Percentiles rank a stretch among this genome's conserved stretches.
phyloP scores from a whole-genome alignment of 1,140 invertebrate genomes.

The Drosophila kikkawai region DNA sequence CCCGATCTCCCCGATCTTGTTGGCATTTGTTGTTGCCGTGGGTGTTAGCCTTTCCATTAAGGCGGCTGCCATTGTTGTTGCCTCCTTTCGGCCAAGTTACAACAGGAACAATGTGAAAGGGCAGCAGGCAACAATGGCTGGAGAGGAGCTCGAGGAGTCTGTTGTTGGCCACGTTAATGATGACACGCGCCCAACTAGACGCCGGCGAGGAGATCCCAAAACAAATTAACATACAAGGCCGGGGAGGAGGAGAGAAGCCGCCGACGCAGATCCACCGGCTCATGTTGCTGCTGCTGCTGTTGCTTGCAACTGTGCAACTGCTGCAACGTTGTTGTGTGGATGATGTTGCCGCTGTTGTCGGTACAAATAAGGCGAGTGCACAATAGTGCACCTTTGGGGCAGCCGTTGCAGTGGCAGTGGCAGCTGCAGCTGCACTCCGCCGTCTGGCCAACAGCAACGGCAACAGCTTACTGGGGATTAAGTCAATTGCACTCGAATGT shows the following conservation, averaged over 20 bases:
- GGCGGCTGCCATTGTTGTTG: conserved; percentile 62
- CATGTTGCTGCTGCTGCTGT: conserved; percentile 28
- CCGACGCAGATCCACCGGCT: conserved; percentile 52
- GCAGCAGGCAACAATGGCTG: conserved; percentile 50
- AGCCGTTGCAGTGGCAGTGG: conserved; percentile 21
- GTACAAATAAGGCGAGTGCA: conserved; percentile 78
- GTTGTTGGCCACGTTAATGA: conserved; percentile 73
- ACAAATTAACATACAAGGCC: conserved; percentile 81
- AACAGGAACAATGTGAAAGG: conserved; percentile 69
- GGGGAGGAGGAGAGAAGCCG: conserved; percentile 29
- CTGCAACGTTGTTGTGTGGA: conserved; percentile 35
- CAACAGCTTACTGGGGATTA: conserved; percentile 74
- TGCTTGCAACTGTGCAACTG: conserved; percentile 17
- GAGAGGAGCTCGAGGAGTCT: conserved; percentile 13
- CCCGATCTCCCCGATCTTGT: conserved; percentile 24
- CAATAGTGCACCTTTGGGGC: conserved; percentile 63
- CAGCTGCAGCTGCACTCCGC: conserved; percentile 26
- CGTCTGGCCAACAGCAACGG: conserved; percentile 22
- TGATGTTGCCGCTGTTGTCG: conserved; percentile 64
- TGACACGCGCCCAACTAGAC: conserved; percentile 78
- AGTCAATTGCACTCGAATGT: conserved; percentile 82
- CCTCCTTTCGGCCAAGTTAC: conserved; percentile 41
- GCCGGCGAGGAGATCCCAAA: conserved; percentile 66
- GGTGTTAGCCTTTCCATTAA: conserved; percentile 75
- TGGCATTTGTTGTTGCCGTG: conserved; percentile 72